Conservation (phyloP, 1,140 invertebrate genomes). For the Anastrepha ludens region DNA sequence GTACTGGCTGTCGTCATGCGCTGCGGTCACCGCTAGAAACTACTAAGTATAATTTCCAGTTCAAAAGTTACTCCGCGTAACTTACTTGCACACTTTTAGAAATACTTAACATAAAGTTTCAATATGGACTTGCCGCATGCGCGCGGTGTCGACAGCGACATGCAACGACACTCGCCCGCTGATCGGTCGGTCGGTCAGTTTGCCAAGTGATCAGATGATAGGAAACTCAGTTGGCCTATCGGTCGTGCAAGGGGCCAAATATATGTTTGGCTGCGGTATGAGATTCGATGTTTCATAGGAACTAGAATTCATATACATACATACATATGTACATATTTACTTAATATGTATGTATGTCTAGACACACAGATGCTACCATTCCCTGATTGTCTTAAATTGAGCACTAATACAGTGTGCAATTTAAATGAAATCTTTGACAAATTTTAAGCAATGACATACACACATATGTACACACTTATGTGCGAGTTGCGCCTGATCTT, state of each 20-base stretch:
- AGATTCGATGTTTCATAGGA: neutral
- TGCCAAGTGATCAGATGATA: slow-evolving; percentile 35
- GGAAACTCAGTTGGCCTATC: neutral
- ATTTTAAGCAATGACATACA: too few relatives aligned
- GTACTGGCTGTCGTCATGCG: neutral
- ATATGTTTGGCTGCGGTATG: neutral
- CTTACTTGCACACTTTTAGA: slow-evolving; percentile 30
- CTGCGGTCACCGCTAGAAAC: neutral
- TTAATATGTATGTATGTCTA: neutral
- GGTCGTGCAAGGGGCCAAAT: neutral
- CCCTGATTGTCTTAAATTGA: neutral
- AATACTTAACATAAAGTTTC: neutral
- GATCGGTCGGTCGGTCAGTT: slow-evolving; percentile 13
- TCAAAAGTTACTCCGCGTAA: slow-evolving; percentile 16
- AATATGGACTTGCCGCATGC: slow-evolving; percentile 40
- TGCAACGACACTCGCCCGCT: neutral
- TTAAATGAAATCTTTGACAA: neutral
- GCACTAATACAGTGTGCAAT: neutral
- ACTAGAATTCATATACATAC: slow-evolving; percentile 13
- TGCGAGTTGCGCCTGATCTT: too few relatives aligned
- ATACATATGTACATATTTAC: neutral
- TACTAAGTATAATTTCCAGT: neutral
- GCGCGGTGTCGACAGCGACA: neutral
- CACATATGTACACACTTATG: too few relatives aligned
- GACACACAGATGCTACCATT: neutral